Conservation (phyloP, 1,140 invertebrate species). For the Andrena cerasifolii region DNA sequence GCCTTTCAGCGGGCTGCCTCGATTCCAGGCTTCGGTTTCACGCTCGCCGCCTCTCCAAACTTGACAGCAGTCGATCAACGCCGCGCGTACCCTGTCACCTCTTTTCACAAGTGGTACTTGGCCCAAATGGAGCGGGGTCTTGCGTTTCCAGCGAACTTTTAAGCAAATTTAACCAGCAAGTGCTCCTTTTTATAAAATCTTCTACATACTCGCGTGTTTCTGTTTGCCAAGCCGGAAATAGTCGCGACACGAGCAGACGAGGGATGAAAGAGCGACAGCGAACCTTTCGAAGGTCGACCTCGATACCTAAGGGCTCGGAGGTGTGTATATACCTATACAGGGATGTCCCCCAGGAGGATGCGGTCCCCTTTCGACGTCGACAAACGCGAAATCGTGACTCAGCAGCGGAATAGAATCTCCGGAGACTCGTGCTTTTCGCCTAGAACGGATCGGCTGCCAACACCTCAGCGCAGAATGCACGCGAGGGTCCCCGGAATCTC, state of each 20-base stretch:
- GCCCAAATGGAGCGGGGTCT: too few relatives aligned
- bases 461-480: conserved; percentile 56
- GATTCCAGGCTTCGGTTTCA: background rate
- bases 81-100: background rate
- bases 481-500: conserved; percentile 58
- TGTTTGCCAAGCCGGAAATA: background rate
- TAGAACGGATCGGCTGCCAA: conserved; percentile 64
- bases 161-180: background rate
- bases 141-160: too few relatives aligned
- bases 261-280: conserved; percentile 28
- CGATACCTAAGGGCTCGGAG: conserved; percentile 47
- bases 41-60: background rate
- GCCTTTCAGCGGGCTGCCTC: conserved; percentile 22
- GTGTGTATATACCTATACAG: conserved; percentile 31
- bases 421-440: conserved; percentile 72
- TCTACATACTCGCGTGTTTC: background rate
- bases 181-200: too few relatives aligned
- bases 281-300: conserved; percentile 42
- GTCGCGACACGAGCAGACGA: background rate
- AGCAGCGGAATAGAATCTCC: conserved; percentile 74
- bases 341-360: conserved; percentile 64
- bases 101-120: background rate
- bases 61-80: conserved; percentile 20
- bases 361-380: conserved; percentile 65
- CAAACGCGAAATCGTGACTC: conserved; percentile 74